Evolutionary conservation across 2,797 vertebrate species (phyloP).

Genomic region (Graptemys geographica): DNA sequence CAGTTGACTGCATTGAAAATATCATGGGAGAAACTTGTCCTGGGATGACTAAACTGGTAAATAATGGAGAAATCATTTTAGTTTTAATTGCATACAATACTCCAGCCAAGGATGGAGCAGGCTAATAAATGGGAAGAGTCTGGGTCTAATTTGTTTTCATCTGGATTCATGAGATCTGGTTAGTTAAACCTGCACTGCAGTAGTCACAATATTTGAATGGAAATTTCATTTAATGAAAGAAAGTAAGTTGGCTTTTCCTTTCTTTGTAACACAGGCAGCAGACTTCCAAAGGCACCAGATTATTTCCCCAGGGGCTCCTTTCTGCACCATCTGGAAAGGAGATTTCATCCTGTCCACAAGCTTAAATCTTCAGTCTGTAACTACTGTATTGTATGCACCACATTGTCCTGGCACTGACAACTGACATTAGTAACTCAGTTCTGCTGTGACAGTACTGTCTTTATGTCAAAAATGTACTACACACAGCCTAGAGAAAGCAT

Average conservation of each 20-base stretch:
- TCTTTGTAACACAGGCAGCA: constrained; percentile 5
- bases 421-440: neutral
- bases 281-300: neutral
- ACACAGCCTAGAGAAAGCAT: rapidly evolving
- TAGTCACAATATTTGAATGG: neutral
- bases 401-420: neutral
- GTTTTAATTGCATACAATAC: constrained; percentile 59
- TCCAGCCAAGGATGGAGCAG: constrained; percentile 36
- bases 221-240: neutral
- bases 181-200: neutral
- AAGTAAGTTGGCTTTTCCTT: neutral
- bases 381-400: neutral
- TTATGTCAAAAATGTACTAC: constrained; percentile 2
- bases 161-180: constrained; percentile 45
- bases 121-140: neutral
- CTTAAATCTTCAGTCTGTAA: neutral
- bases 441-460: neutral
- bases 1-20: constrained; percentile 41
- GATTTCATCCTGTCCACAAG: neutral
- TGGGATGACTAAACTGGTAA: constrained; percentile 60
- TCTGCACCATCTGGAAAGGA: neutral
- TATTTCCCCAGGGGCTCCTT: neutral
- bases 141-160: constrained; percentile 54
- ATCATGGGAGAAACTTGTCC: constrained; percentile 63
- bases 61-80: constrained; percentile 61